Conservation (phyloP, 2,113 vertebrate species). For the Pseudonaja textilis region DNA sequence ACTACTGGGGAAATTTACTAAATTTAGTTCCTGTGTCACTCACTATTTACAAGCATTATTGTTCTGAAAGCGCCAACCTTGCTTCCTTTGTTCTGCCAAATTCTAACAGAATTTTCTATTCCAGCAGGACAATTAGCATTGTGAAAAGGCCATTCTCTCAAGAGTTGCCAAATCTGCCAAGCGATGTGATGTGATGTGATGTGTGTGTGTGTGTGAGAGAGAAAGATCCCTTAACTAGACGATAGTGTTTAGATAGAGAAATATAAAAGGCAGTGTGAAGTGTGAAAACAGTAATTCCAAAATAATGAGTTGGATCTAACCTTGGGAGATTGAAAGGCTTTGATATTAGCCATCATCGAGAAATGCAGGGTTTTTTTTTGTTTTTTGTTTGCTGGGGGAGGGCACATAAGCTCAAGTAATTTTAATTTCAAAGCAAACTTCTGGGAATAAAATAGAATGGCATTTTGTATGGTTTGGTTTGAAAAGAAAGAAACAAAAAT, state of each 20-base stretch:
- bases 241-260: neutral
- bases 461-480: neutral
- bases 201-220: neutral
- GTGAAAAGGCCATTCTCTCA: neutral
- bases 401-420: neutral
- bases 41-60: conserved; percentile 25
- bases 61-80: neutral
- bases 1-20: conserved; percentile 27
- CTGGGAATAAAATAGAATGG: neutral
- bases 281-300: neutral
- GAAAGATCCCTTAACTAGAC: neutral
- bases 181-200: neutral
- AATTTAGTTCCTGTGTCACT: conserved; percentile 11
- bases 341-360: neutral
- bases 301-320: neutral
- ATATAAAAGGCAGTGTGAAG: neutral
- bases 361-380: neutral
- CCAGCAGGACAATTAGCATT: neutral
- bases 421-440: neutral
- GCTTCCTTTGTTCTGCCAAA: conserved; percentile 8
- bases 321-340: neutral
- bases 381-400: no score
- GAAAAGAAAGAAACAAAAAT: neutral
- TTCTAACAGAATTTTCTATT: neutral
- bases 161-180: neutral